phyloP scores from a whole-genome alignment of 2,113 vertebrate species.

The Datnioides undecimradiatus region DNA sequence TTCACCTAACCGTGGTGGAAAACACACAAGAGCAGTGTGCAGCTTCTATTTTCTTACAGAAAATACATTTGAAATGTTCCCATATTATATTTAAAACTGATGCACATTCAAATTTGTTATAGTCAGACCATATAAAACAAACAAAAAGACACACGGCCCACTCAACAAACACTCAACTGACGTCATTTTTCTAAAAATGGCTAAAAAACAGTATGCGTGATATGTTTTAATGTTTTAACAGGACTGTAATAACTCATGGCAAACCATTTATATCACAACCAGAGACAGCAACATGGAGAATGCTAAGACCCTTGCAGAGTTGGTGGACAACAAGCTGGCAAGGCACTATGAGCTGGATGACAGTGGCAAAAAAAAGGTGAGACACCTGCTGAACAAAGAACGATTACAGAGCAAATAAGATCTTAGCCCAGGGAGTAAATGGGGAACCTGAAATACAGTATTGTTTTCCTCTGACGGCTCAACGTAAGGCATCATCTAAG shows the following conservation, averaged over 20 bases:
- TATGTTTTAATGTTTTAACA: background rate
- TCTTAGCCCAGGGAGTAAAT: slow-evolving; percentile 18
- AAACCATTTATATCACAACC: slow-evolving; percentile 39
- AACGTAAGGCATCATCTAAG: background rate
- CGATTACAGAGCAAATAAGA: slow-evolving; percentile 47
- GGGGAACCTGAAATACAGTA: background rate
- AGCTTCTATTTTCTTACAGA: background rate
- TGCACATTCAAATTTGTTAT: background rate
- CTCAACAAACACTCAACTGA: background rate
- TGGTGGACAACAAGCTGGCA: slow-evolving; percentile 91
- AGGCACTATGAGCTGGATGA: slow-evolving; percentile 91
- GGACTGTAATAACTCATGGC: background rate
- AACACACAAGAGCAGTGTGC: background rate
- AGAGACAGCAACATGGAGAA: slow-evolving; percentile 88
- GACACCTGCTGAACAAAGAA: background rate
- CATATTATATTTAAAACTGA: background rate
- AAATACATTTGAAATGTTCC: background rate
- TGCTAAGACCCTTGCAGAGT: slow-evolving; percentile 88
- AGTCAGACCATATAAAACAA: background rate
- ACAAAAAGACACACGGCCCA: background rate
- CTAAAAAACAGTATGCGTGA: background rate
- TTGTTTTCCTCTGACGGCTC: background rate
- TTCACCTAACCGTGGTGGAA: background rate
- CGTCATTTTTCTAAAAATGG: background rate
- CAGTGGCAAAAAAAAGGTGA: slow-evolving; percentile 91